Percentiles rank a stretch among this genome's conserved stretches.
Evolutionary conservation across 2,888 invertebrate species (phyloP).

Genomic region (Neoitamus cyanurus): DNA sequence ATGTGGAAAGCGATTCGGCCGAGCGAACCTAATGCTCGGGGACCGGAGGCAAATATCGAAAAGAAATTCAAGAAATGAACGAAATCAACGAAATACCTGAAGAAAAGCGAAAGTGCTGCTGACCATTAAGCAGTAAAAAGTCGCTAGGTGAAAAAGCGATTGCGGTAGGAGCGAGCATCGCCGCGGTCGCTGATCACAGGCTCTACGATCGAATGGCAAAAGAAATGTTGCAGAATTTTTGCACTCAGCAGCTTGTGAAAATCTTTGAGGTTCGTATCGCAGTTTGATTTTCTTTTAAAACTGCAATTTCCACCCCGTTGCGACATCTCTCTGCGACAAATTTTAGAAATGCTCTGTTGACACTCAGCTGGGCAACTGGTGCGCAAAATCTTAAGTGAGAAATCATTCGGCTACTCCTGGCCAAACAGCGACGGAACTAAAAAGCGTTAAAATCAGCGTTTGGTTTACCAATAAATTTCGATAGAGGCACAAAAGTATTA

Average conservation of each 20-base stretch:
- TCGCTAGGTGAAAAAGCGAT: not conserved
- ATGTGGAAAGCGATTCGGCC: not conserved
- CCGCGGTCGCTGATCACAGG: not conserved
- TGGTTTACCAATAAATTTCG: not conserved
- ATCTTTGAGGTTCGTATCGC: not conserved
- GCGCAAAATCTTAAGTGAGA: not conserved
- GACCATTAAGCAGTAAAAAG: not conserved
- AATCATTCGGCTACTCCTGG: not conserved
- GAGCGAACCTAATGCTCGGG: not conserved
- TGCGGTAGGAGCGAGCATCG: not conserved
- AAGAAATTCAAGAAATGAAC: slow-evolving; percentile 17
- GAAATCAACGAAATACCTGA: slow-evolving; percentile 5
- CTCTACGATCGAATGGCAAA: not conserved
- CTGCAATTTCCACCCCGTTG: not conserved
- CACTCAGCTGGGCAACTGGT: not conserved
- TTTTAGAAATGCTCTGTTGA: slow-evolving; percentile 7
- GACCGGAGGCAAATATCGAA: slow-evolving; percentile 7
- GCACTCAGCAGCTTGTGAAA: not conserved
- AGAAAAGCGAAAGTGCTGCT: slow-evolving; percentile 16
- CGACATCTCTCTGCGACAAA: not conserved
- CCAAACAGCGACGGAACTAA: not conserved
- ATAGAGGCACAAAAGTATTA: not conserved
- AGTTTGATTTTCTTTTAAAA: not conserved
- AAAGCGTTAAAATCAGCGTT: not conserved
- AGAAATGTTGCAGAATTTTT: slow-evolving; percentile 20